Percentiles rank a stretch among this genome's conserved stretches.
These are phyloP conservation scores for Trichomycterus rosablanca DNA, from an alignment of 2,113 vertebrate genomes.

Conservation along the genomic window DNA sequence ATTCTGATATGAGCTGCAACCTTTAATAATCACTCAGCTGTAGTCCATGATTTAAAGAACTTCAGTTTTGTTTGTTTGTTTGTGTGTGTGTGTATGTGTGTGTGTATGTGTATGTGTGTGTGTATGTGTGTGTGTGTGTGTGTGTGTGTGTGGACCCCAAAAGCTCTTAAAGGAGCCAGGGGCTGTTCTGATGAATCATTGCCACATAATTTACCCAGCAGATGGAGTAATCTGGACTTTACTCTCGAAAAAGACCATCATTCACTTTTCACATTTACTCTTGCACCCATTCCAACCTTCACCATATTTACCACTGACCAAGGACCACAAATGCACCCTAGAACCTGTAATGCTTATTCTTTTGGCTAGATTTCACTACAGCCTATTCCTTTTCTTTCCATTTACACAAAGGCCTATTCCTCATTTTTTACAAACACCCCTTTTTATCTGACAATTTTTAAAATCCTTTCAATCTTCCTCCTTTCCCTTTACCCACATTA, in stretches of 20 bases:
- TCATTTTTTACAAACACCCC: too few relatives aligned
- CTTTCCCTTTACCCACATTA: not conserved
- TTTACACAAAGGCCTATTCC: too few relatives aligned
- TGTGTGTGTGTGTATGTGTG: conserved; percentile 13
- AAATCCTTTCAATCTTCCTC: not conserved
- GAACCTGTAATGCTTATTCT: too few relatives aligned
- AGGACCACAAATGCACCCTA: too few relatives aligned
- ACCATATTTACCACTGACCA: not conserved
- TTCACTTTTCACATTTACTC: not conserved
- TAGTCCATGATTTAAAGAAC: conserved; percentile 21
- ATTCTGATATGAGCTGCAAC: conserved; percentile 56
- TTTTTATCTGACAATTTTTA: too few relatives aligned
- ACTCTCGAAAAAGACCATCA: not conserved
- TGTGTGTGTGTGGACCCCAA: conserved; percentile 36
- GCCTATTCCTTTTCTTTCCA: not conserved
- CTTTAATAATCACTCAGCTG: conserved; percentile 41
- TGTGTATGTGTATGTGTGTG: conserved; percentile 18
- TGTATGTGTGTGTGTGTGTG: not conserved
- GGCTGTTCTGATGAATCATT: conserved; percentile 45
- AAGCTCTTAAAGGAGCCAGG: conserved; percentile 27
- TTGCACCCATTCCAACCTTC: too few relatives aligned
- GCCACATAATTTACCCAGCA: conserved; percentile 43
- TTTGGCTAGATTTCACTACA: not conserved
- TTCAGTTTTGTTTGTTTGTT: conserved; percentile 3
- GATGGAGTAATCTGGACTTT: conserved; percentile 17